Percentiles rank a stretch among this genome's conserved stretches.
Evolutionary conservation across 2,113 vertebrate species (phyloP).

Genomic region (Ellobius talpinus): DNA sequence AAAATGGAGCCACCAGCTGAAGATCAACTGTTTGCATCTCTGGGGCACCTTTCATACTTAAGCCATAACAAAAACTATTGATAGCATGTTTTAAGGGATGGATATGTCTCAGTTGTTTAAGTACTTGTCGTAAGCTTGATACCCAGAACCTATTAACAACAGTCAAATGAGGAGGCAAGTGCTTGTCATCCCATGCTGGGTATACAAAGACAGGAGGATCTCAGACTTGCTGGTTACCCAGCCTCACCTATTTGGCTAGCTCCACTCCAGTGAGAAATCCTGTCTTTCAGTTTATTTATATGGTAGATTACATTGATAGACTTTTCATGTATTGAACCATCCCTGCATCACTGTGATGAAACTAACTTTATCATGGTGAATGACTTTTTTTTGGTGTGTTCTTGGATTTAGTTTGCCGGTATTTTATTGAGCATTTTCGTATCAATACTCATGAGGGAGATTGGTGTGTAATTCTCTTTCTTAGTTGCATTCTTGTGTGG

Average conservation of each 20-base stretch:
- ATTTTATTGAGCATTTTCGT: too few relatives aligned
- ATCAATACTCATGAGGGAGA: too few relatives aligned
- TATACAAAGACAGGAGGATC: neutral
- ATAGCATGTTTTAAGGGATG: neutral
- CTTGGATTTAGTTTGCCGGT: too few relatives aligned
- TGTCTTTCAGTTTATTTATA: neutral
- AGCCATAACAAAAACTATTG: neutral
- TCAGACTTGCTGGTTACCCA: neutral
- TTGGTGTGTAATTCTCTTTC: too few relatives aligned
- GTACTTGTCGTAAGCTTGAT: too few relatives aligned
- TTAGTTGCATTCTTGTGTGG: too few relatives aligned
- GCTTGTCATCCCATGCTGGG: neutral
- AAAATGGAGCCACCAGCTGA: neutral
- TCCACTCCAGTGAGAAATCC: neutral
- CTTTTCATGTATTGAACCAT: too few relatives aligned
- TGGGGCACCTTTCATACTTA: neutral
- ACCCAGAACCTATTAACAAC: neutral
- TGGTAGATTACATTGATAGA: too few relatives aligned
- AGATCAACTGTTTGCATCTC: neutral
- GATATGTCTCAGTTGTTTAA: neutral
- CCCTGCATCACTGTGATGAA: too few relatives aligned
- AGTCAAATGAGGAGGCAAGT: neutral
- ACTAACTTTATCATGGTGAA: too few relatives aligned
- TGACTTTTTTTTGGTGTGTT: too few relatives aligned
- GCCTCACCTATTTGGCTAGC: neutral